These are phyloP conservation scores for Pollenia angustigena DNA, from an alignment of 2,888 invertebrate genomes.

Conservation along the genomic window DNA sequence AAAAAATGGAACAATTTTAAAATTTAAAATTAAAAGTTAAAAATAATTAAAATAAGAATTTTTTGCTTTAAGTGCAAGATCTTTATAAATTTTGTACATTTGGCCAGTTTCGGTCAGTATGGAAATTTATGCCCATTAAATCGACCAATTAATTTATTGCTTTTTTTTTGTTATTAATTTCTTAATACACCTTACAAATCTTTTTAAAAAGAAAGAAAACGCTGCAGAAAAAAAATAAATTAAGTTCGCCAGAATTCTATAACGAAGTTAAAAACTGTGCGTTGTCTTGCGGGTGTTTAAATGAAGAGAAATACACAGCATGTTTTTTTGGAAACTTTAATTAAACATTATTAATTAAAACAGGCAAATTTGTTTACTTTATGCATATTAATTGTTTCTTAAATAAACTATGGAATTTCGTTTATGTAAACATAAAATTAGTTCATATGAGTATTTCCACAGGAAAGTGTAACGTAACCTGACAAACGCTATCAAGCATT, in stretches of 20 bases:
- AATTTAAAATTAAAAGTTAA: not conserved
- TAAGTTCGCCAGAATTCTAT: constrained; percentile 1
- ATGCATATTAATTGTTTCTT: not conserved
- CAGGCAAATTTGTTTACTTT: not conserved
- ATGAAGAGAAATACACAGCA: not conserved
- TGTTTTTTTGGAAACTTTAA: not conserved
- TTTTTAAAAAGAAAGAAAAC: constrained; percentile 12
- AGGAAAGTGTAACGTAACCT: too few species aligned
- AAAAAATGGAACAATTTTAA: not conserved
- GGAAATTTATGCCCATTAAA: constrained; percentile 15
- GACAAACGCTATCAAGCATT: too few species aligned
- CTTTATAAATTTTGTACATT: not conserved
- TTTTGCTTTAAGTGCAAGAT: not conserved
- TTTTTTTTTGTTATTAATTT: constrained; percentile 5
- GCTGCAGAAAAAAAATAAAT: not conserved
- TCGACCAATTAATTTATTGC: constrained; percentile 17
- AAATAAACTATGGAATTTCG: not conserved
- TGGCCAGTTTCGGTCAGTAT: constrained; percentile 15
- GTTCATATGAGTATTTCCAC: too few species aligned
- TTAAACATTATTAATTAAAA: not conserved
- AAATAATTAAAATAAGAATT: not conserved
- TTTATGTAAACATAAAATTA: too few species aligned
- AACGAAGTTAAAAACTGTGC: not conserved
- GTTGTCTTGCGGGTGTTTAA: constrained; percentile 1
- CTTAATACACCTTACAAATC: not conserved